phyloP scores from a whole-genome alignment of 2,113 vertebrate species.

The Sphaerodactylus townsendi region DNA sequence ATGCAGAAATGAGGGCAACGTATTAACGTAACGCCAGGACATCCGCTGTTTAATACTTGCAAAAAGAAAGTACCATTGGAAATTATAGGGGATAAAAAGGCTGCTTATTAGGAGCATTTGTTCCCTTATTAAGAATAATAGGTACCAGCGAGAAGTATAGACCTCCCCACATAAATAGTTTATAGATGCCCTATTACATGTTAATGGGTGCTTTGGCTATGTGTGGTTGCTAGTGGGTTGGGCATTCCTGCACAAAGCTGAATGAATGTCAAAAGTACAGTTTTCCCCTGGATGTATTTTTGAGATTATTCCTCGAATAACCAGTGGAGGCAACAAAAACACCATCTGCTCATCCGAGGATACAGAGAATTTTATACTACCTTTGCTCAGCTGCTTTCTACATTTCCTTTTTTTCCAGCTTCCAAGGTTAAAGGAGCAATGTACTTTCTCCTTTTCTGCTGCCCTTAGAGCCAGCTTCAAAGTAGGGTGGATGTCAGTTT shows the following conservation, averaged over 20 bases:
- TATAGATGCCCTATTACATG: neutral
- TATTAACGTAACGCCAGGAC: slow-evolving; percentile 43
- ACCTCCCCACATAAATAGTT: neutral
- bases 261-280: neutral
- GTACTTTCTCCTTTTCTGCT: rapidly evolving
- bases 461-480: neutral
- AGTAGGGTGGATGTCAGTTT: neutral
- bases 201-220: rapidly evolving
- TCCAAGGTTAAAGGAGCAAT: neutral
- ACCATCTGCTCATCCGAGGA: rapidly evolving
- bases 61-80: slow-evolving; percentile 2
- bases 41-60: neutral
- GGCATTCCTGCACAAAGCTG: neutral
- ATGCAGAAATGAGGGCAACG: slow-evolving; percentile 47
- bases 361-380: rapidly evolving
- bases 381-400: neutral
- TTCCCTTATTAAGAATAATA: slow-evolving; percentile 10
- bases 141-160: neutral
- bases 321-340: neutral
- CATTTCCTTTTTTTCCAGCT: neutral
- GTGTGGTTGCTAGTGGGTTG: neutral
- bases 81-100: slow-evolving; percentile 23
- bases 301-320: neutral
- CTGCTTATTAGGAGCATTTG: neutral
- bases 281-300: neutral